These are phyloP conservation scores for Notarius quadriscutis DNA, from an alignment of 2,113 vertebrate genomes.

Conservation along the genomic window DNA sequence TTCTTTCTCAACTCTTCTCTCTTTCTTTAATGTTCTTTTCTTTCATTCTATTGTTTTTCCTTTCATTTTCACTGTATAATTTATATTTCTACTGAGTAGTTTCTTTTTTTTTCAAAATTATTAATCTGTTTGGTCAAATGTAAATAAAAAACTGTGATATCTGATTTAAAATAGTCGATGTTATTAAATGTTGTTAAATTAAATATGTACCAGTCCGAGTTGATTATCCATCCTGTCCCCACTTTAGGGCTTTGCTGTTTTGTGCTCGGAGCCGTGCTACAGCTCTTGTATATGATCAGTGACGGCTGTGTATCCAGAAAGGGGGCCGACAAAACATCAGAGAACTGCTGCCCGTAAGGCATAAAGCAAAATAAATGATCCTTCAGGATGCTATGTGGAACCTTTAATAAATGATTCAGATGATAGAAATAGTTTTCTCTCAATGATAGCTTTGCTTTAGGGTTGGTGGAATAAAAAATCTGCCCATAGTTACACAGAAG, in stretches of 20 bases:
- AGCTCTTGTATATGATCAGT: background rate
- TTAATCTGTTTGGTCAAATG: background rate
- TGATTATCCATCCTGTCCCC: background rate
- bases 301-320: background rate
- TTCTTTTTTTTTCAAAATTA: background rate
- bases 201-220: background rate
- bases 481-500: conserved; percentile 2
- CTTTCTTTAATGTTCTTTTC: background rate
- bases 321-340: background rate
- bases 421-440: conserved; percentile 35
- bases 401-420: background rate
- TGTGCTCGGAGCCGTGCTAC: background rate
- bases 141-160: background rate
- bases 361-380: background rate
- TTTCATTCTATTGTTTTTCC: background rate
- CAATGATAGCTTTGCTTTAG: conserved; percentile 20
- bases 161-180: background rate
- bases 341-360: background rate
- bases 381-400: conserved; percentile 5
- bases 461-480: background rate
- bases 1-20: background rate
- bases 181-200: background rate
- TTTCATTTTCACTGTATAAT: background rate
- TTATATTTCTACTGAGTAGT: background rate
- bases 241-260: background rate